Evolutionary conservation across 2,888 invertebrate species (phyloP).

Genomic region (Stenchaetothrips biformis): DNA sequence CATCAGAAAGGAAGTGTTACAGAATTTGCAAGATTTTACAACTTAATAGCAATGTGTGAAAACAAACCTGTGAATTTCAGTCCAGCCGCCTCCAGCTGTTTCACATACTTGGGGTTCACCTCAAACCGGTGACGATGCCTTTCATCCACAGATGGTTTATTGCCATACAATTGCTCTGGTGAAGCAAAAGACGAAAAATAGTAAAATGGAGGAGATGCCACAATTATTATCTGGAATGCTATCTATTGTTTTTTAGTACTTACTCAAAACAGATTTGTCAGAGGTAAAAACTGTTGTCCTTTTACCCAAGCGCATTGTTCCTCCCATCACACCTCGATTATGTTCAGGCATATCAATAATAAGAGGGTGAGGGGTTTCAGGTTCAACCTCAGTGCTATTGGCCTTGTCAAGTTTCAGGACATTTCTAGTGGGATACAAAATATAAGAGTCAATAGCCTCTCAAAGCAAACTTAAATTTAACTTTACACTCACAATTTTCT

Average conservation of each 20-base stretch:
- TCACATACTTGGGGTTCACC: conserved; percentile 85
- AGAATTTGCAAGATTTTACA: conserved; percentile 25
- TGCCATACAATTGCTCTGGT: conserved; percentile 70
- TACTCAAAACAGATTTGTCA: conserved; percentile 57
- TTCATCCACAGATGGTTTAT: conserved; percentile 76
- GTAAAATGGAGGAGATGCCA: conserved; percentile 1
- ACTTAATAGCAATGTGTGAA: not conserved
- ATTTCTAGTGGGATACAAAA: conserved; percentile 35
- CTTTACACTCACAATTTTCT: not conserved
- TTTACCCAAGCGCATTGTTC: conserved; percentile 97
- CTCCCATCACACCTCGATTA: conserved; percentile 86
- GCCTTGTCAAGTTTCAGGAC: conserved; percentile 37
- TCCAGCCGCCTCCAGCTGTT: conserved; percentile 71
- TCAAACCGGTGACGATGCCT: conserved; percentile 96
- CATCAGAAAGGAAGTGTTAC: conserved; percentile 36
- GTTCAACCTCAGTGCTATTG: conserved; percentile 72
- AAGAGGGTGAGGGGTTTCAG: conserved; percentile 66
- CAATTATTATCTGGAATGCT: conserved; percentile 8
- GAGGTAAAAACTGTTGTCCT: conserved; percentile 76
- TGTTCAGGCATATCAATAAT: conserved; percentile 99
- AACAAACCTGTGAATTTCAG: conserved; percentile 76
- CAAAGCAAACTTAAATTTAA: too few species aligned
- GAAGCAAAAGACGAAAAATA: conserved; percentile 31
- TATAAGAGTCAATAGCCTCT: not conserved
- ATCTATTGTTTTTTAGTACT: conserved; percentile 42